Conservation (phyloP, 2,113 vertebrate genomes). For the Mormyrus iriodes region DNA sequence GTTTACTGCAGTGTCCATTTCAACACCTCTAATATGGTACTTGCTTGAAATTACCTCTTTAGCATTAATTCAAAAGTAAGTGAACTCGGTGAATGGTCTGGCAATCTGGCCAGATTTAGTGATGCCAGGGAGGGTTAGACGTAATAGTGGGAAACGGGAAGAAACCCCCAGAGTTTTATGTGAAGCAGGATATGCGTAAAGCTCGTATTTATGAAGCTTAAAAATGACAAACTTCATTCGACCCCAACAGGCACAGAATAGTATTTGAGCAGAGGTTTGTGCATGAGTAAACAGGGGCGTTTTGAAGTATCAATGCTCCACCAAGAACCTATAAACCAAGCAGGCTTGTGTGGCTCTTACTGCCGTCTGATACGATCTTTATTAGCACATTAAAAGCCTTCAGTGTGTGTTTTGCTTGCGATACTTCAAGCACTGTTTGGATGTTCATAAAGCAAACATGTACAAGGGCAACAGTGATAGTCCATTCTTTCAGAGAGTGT, state of each 20-base stretch:
- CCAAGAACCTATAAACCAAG: neutral
- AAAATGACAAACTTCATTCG: neutral
- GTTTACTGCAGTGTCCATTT: neutral
- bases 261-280: neutral
- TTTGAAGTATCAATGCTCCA: neutral
- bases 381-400: neutral
- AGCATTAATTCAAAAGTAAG: neutral
- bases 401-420: neutral
- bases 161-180: neutral
- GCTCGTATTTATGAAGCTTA: neutral
- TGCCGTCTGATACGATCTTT: neutral
- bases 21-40: neutral
- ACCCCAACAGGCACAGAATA: neutral
- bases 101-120: neutral
- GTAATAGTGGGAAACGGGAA: neutral
- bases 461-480: neutral
- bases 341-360: neutral
- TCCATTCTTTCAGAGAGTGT: neutral
- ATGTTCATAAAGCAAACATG: neutral
- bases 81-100: neutral
- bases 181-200: neutral
- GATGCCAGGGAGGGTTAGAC: neutral
- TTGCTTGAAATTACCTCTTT: neutral
- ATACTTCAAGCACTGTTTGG: neutral
- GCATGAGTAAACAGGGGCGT: neutral